Conservation (phyloP, 2,113 vertebrate species). For the Dicentrarchus labrax region DNA sequence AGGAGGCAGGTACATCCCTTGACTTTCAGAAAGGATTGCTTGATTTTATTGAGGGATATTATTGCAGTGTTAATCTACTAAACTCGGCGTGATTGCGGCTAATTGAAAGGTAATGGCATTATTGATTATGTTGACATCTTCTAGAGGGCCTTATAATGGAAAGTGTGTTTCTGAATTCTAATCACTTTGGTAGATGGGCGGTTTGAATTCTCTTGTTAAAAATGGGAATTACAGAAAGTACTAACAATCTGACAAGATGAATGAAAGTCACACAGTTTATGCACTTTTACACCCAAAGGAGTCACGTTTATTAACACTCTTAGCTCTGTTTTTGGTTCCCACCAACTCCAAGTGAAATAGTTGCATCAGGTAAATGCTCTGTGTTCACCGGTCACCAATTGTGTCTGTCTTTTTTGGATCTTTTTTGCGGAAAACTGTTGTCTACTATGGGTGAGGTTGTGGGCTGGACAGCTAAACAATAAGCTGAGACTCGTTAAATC, state of each 20-base stretch:
- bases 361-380: no score
- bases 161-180: slow-evolving; percentile 70
- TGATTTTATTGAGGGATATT: slow-evolving; percentile 65
- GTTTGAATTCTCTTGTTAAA: slow-evolving; percentile 24
- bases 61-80: slow-evolving; percentile 69
- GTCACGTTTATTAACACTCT: not conserved
- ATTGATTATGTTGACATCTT: slow-evolving; percentile 76
- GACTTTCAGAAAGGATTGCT: slow-evolving; percentile 55
- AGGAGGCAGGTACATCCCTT: slow-evolving; percentile 33
- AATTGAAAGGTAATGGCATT: slow-evolving; percentile 77
- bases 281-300: not conserved
- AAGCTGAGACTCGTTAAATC: no score
- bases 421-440: no score
- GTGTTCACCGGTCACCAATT: no score
- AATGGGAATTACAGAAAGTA: slow-evolving; percentile 32
- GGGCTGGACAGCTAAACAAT: no score
- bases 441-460: no score
- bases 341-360: not conserved
- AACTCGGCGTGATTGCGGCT: slow-evolving; percentile 60
- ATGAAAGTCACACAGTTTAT: slow-evolving; percentile 21
- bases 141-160: slow-evolving; percentile 60
- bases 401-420: no score
- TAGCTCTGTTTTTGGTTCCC: not conserved
- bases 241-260: slow-evolving; percentile 30
- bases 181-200: slow-evolving; percentile 40